Conservation (phyloP, 30 jellyfish, hydroid and myxozoan species). For the Rhopilema esculentum region DNA sequence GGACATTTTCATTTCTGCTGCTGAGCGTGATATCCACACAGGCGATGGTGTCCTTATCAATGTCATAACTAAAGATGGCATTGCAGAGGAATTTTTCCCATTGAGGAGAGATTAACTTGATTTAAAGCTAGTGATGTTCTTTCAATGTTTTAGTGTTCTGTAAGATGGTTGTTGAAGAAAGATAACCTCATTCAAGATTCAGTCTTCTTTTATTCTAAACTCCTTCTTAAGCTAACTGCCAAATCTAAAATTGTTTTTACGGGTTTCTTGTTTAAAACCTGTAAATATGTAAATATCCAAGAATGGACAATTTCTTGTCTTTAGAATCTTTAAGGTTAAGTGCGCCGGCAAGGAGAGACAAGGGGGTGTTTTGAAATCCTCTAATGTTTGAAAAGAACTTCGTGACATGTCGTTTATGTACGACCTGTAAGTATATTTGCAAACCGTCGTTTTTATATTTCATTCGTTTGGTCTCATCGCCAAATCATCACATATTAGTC, state of each 20-base stretch:
- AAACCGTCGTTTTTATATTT: no score
- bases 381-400: no score
- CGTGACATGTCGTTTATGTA: no score
- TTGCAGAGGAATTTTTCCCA: slow-evolving; percentile 81
- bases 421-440: no score
- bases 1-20: slow-evolving; percentile 96
- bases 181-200: background rate
- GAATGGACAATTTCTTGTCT: background rate
- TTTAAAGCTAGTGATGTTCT: background rate
- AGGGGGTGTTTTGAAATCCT: no score
- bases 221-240: background rate
- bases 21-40: slow-evolving; percentile 97
- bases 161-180: background rate
- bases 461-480: no score
- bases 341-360: no score
- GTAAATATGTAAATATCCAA: background rate
- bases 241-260: no score
- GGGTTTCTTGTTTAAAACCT: background rate
- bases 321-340: background rate
- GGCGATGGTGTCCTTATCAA: slow-evolving; percentile 94
- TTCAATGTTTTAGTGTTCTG: background rate
- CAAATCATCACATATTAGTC: no score
- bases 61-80: slow-evolving; percentile 88
- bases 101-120: slow-evolving; percentile 76
- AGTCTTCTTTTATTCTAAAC: background rate